These are phyloP conservation scores for Echinarachnius parma DNA, from an alignment of 53 echinoderm and acorn worm species.

Conservation along the genomic window DNA sequence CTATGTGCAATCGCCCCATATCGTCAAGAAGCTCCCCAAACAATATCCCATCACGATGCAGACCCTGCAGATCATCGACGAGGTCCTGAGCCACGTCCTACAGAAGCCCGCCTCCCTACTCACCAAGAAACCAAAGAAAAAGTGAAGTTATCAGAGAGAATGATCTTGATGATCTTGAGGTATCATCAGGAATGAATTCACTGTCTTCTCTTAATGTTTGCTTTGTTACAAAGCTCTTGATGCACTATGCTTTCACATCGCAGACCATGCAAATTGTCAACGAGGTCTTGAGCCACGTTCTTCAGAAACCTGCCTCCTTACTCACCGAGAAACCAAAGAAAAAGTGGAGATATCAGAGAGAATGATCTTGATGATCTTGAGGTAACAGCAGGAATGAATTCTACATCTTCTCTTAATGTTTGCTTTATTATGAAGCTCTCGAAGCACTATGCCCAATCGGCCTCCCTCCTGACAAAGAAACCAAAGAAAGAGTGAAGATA, in stretches of 20 bases:
- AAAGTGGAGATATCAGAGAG: not conserved
- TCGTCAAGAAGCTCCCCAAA: conserved; percentile 80
- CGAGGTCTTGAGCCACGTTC: conserved; percentile 70
- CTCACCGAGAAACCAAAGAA: conserved; percentile 11
- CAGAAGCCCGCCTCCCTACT: conserved; percentile 62
- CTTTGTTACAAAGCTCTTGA: too few species aligned
- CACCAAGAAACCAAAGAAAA: conserved; percentile 22
- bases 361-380: not conserved
- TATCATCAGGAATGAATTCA: too few species aligned
- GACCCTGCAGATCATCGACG: conserved; percentile 77
- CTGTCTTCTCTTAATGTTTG: too few species aligned
- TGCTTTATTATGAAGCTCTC: too few species aligned
- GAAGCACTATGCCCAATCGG: too few species aligned
- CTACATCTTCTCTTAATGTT: too few species aligned
- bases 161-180: too few species aligned
- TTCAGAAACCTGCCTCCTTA: conserved; percentile 52
- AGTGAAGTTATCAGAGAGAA: not conserved
- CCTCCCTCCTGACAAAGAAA: too few species aligned
- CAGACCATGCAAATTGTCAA: conserved; percentile 58
- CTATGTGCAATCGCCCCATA: conserved; percentile 93
- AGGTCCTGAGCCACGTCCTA: conserved; percentile 80
- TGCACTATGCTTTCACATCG: too few species aligned
- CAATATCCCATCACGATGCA: conserved; percentile 77
- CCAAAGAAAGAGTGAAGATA: too few species aligned
- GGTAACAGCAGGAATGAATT: not conserved